phyloP scores from a whole-genome alignment of 1,140 invertebrate genomes.

The Euwallacea fornicatus region DNA sequence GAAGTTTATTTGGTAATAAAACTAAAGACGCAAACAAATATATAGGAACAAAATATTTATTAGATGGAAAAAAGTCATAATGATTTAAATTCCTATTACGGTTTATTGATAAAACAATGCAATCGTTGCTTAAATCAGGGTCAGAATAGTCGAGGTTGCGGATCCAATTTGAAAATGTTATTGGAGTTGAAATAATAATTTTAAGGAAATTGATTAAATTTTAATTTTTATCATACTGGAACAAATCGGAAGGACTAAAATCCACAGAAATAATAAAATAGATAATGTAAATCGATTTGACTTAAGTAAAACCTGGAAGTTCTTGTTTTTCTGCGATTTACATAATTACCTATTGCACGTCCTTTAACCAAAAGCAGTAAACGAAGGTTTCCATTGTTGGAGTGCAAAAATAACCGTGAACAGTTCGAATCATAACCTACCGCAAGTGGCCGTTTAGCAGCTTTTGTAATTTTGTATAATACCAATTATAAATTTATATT shows the following conservation, averaged over 20 bases:
- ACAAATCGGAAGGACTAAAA: slow-evolving; percentile 26
- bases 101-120: slow-evolving; percentile 22
- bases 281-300: slow-evolving; percentile 22
- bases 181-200: slow-evolving; percentile 32
- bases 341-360: slow-evolving; percentile 19
- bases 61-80: too few relatives aligned
- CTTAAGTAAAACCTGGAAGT: slow-evolving; percentile 21
- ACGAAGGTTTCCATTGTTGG: slow-evolving; percentile 23
- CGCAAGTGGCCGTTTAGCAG: slow-evolving; percentile 7
- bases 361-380: slow-evolving; percentile 23
- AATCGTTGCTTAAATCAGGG: slow-evolving; percentile 15
- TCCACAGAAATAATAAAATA: slow-evolving; percentile 18
- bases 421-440: slow-evolving; percentile 22
- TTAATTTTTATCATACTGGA: slow-evolving; percentile 32
- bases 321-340: slow-evolving; percentile 20
- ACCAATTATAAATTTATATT: slow-evolving; percentile 3
- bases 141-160: slow-evolving; percentile 26
- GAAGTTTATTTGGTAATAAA: too few relatives aligned
- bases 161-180: slow-evolving; percentile 31
- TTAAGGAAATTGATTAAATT: slow-evolving; percentile 36
- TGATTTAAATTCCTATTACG: neutral
- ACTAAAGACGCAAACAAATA: too few relatives aligned
- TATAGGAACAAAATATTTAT: too few relatives aligned
- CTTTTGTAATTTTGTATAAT: slow-evolving; percentile 2
- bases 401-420: slow-evolving; percentile 16